These are phyloP conservation scores for Lamellibrachia luymesi DNA, from an alignment of 1,140 invertebrate species.

Conservation along the genomic window DNA sequence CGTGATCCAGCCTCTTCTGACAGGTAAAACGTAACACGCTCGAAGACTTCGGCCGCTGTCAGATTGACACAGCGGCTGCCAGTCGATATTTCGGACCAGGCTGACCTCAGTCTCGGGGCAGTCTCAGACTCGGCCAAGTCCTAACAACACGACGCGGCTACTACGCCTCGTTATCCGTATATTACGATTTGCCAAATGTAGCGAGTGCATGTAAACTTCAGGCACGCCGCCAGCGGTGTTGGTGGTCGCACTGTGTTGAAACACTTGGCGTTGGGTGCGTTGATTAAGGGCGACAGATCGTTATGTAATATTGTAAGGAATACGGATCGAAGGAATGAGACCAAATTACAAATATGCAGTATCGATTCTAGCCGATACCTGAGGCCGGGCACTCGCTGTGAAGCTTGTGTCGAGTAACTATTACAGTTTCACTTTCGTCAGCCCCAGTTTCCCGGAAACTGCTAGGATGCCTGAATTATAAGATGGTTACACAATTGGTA, in stretches of 20 bases:
- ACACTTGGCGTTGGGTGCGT: not conserved
- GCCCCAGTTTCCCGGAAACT: not conserved
- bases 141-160: not conserved
- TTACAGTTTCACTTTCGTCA: not conserved
- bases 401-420: not conserved
- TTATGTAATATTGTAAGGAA: not conserved
- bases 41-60: not conserved
- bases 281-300: not conserved
- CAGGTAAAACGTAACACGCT: conserved; percentile 17
- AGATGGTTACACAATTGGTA: not conserved
- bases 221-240: not conserved
- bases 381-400: too few relatives aligned
- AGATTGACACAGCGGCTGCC: not conserved
- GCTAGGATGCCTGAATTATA: not conserved
- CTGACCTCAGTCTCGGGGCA: not conserved
- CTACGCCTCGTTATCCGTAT: not conserved
- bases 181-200: not conserved
- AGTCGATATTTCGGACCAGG: not conserved
- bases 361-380: not conserved
- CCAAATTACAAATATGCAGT: not conserved
- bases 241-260: not conserved
- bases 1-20: conserved; percentile 30
- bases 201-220: not conserved
- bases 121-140: not conserved
- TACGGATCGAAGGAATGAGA: not conserved